These are phyloP conservation scores for Pseudochirops cupreus DNA, from an alignment of 2,797 vertebrate species.

Conservation along the genomic window DNA sequence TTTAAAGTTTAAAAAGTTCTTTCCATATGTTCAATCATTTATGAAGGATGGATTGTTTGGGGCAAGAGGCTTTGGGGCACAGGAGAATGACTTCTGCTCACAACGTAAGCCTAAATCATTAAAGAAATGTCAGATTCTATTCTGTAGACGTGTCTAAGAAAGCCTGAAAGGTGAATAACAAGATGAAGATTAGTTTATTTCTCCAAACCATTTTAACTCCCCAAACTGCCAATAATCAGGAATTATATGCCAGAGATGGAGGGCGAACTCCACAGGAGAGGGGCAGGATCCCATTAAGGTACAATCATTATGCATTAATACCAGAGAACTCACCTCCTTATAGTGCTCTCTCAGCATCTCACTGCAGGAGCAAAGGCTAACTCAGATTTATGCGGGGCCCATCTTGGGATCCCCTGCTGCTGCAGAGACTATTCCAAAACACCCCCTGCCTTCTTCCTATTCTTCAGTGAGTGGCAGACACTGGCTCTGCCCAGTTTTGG, in stretches of 20 bases:
- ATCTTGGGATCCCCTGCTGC: not conserved
- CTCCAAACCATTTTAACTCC: not conserved
- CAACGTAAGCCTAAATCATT: not conserved
- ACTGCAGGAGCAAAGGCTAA: not conserved
- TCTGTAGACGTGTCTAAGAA: not conserved
- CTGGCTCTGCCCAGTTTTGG: not conserved
- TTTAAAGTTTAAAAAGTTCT: not conserved
- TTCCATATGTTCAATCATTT: not conserved
- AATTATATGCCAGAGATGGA: not conserved
- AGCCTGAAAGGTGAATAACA: not conserved
- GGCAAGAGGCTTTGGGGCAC: too few relatives aligned
- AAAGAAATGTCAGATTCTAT: not conserved
- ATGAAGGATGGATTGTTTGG: too few relatives aligned
- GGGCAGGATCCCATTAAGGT: not conserved
- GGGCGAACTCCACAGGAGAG: not conserved
- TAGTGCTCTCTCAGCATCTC: not conserved
- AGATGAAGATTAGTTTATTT: not conserved
- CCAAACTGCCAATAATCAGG: not conserved
- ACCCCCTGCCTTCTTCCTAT: not conserved
- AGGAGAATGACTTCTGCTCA: not conserved
- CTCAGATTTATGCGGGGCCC: not conserved
- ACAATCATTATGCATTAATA: not conserved
- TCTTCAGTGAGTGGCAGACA: not conserved
- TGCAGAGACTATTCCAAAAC: not conserved
- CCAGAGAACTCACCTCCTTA: not conserved